Conservation (phyloP, 2,113 vertebrate genomes). For the Eurystomus gularis region DNA sequence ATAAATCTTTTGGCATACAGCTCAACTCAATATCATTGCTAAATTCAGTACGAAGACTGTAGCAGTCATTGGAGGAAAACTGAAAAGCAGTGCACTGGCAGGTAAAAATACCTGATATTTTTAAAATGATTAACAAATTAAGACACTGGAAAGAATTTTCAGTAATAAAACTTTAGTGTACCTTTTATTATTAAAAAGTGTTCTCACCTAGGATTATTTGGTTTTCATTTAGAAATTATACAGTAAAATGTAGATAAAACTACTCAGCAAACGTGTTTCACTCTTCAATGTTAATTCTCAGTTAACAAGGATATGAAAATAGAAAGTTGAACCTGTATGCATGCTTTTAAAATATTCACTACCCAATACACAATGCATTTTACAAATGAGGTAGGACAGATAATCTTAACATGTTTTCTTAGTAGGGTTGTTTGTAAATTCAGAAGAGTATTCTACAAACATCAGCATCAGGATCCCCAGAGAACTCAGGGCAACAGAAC, state of each 20-base stretch:
- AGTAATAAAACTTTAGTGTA: neutral
- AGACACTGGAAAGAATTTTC: neutral
- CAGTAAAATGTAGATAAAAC: neutral
- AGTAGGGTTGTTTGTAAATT: neutral
- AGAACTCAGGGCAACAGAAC: neutral
- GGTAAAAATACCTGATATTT: neutral
- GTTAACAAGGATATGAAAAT: neutral
- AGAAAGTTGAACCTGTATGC: neutral
- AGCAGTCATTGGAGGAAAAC: neutral
- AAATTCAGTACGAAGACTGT: neutral
- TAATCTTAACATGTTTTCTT: neutral
- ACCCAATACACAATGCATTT: neutral
- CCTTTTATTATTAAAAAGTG: neutral
- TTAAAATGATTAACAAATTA: neutral
- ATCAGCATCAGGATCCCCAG: neutral
- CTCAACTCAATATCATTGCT: neutral
- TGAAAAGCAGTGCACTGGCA: neutral
- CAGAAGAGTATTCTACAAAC: neutral
- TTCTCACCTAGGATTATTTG: neutral
- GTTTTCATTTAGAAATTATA: neutral
- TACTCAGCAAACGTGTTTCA: neutral
- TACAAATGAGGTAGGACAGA: neutral
- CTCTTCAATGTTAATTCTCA: neutral
- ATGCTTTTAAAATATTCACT: neutral
- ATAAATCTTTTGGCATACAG: neutral